Base-by-base conservation (phyloP, 2,113 vertebrate genomes). In the Psittacula cyanocephala region DNA sequence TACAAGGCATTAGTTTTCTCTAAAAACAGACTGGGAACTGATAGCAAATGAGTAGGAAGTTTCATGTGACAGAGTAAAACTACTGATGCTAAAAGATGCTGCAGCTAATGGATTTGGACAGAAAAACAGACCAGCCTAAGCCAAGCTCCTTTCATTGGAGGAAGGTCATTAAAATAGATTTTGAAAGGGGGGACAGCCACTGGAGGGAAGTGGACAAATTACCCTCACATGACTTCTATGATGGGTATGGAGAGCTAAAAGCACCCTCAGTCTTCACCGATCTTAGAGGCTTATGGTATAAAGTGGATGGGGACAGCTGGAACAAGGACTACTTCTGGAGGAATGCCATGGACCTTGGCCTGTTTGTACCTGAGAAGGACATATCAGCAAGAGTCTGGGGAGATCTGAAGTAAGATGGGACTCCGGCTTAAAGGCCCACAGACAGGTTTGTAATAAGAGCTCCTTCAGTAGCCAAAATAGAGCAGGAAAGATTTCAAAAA, bases 201-300 rank as follows among this genome's bases (percentile, higher is more conserved):
- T 0, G 0, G 69, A 87, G 24, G 6, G 31, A 37, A 69, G 11
- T 3, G 5, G 24, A 67, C 6, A 28, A n/a, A 80, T 49, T 77
- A n/a, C 37, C 53, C 19, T 7, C 5, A 28, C 3, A 13, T 27
- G 17, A 55, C 50, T 93, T 68, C 29, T 29, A 59, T 3, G 2
- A 23, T 33, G 25, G 37, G 85, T 17, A 13, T 53, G 81, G 31
- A 89, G 47, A 80, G 65, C 31, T 46, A 85, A 43, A 6, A 96
- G 50, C 27, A 63, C 15, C 13, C 9, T 5, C 10, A 78, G 37
- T 10, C 23, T 74, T 71, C 81, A 68, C 8, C 49, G 15, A 81
- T 53, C 28, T 71, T 59, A 24, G 33, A 81, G 13, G 11, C 43
- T 94, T 44, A 71, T 31, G 7, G n/a, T 43, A 63, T 31, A 60